These are phyloP conservation scores for Channa maculata DNA, from an alignment of 2,113 vertebrate species.

Conservation along the genomic window DNA sequence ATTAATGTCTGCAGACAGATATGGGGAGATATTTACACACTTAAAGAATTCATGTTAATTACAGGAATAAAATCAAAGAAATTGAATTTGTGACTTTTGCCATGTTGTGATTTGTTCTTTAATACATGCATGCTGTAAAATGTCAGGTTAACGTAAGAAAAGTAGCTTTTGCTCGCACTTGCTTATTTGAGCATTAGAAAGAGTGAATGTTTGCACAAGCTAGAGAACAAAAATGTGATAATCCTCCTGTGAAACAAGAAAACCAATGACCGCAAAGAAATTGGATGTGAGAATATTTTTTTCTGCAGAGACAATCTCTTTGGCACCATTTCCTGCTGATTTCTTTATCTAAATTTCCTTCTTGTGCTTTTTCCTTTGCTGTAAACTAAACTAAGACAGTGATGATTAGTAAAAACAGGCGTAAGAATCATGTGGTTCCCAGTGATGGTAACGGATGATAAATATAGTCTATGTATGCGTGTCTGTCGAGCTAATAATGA, in stretches of 20 bases:
- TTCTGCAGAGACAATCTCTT: background rate
- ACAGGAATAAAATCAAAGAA: no score
- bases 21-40: background rate
- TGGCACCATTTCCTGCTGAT: background rate
- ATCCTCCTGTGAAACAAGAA: no score
- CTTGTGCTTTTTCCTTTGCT: background rate
- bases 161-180: no score
- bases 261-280: background rate
- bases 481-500: slow-evolving; percentile 38
- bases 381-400: slow-evolving; percentile 22
- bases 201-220: background rate
- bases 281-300: background rate
- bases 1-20: slow-evolving; percentile 87
- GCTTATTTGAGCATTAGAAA: background rate
- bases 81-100: no score
- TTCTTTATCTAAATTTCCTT: background rate
- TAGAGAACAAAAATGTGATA: background rate
- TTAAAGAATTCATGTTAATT: no score
- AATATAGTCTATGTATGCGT: slow-evolving; percentile 55
- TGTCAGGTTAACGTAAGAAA: no score
- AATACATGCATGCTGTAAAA: no score
- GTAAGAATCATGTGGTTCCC: slow-evolving; percentile 28
- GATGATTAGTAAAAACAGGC: slow-evolving; percentile 17
- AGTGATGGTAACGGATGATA: slow-evolving; percentile 60
- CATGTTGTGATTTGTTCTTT: no score